A percentile compares a stretch with the other conserved stretches of the same genome.
phyloP scores from a whole-genome alignment of 2,113 vertebrate species.

The Stomatorhinus ivindoensis region DNA sequence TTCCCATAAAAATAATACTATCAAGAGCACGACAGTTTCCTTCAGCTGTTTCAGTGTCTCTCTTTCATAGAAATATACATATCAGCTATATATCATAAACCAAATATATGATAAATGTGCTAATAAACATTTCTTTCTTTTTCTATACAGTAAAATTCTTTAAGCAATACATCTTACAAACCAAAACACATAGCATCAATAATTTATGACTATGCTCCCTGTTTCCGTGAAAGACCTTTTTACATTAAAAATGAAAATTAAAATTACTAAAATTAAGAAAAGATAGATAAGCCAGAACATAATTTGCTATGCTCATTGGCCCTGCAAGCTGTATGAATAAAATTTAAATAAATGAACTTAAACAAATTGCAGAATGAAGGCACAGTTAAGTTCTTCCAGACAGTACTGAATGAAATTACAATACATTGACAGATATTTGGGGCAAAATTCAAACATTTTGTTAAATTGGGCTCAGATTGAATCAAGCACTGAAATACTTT shows the following conservation, averaged over 20 bases:
- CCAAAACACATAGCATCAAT: background rate
- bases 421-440: background rate
- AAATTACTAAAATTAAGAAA: slow-evolving; percentile 13
- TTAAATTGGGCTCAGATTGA: slow-evolving; percentile 9
- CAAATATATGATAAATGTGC: background rate
- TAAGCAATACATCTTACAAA: background rate
- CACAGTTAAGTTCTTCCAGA: slow-evolving; percentile 8
- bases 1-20: background rate
- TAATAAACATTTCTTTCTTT: slow-evolving; percentile 1
- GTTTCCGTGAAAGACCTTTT: slow-evolving; percentile 1
- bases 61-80: background rate
- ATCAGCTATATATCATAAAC: background rate
- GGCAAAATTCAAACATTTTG: slow-evolving; percentile 1
- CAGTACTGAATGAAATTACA: slow-evolving; percentile 6
- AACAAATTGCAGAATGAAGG: slow-evolving; percentile 18
- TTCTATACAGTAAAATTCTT: background rate
- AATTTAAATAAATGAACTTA: slow-evolving; percentile 17
- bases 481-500: background rate
- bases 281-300: slow-evolving; percentile 12
- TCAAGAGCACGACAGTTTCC: background rate
- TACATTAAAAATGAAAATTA: slow-evolving; percentile 9
- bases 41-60: background rate
- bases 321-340: slow-evolving; percentile 17
- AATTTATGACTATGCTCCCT: background rate
- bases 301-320: slow-evolving; percentile 12